Evolutionary conservation across 2,113 vertebrate genomes (phyloP), one percentile per base, ranked within the genome.

Genomic region (Cygnus atratus): DNA sequence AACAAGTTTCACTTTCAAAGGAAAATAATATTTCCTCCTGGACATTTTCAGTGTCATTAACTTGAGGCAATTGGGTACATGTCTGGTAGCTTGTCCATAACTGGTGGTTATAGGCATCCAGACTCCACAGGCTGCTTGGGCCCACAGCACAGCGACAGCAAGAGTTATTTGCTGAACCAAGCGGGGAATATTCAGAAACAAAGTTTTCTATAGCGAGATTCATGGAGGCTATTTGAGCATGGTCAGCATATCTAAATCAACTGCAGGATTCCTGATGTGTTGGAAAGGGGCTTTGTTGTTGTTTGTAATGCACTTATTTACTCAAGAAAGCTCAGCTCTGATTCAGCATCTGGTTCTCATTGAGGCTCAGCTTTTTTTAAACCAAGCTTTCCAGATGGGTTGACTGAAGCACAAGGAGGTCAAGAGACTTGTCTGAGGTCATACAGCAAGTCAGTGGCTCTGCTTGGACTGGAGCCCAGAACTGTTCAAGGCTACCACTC

Each of bases 351-450:
- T 97, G 96, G 87, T 97, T 97, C 96, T 94, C 92, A 94, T 96
- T 96, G 93, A 96, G 92, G 84, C 77, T 95, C 81, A 89, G 96
- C 88, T 94, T 96, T 96, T 96, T 97, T 97, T 94, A 95, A 96
- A 94, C 91, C 1, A 4, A 90, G 92, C 91, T 95, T 96, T 95
- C 95, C 96, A 97, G 95, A 95, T 96, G 93, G 94, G 93, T 94
- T 96, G 96, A 97, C 87, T 97, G 92, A 95, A 96, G 87, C 95
- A 96, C 87, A 96, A 96, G 74, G 84, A 96, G 96, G 96, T 97
- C 96, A 97, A 97, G 96, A 95, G 92, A 97, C 96, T 97, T 93
- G 95, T 97, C 96, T 96, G 96, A 96, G 96, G 96, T 96, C 96
- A 96, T 96, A 92, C 87, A 96, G 91, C 95, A 92, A 97, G 95